These are phyloP conservation scores for Seriola aureovittata DNA, from an alignment of 2,113 vertebrate genomes.

Conservation along the genomic window DNA sequence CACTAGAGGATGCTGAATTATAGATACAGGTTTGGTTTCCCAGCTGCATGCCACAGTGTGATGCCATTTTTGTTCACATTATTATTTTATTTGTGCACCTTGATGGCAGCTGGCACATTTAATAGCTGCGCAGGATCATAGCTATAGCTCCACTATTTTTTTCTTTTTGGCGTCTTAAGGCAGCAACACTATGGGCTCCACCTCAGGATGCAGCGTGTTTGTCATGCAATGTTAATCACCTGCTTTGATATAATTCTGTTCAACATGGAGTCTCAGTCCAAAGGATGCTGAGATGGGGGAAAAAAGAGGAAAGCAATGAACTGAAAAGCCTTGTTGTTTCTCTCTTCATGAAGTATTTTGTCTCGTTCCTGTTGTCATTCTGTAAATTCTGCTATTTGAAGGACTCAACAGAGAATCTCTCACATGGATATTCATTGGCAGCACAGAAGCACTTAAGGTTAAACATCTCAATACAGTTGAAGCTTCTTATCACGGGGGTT, in stretches of 20 bases:
- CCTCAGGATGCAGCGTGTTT: conserved; percentile 37
- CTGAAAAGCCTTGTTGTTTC: conserved; percentile 13
- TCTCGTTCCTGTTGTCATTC: conserved; percentile 8
- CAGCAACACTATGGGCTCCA: not conserved
- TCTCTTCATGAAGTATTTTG: conserved; percentile 10
- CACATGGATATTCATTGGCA: conserved; percentile 4
- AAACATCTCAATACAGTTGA: conserved; percentile 47
- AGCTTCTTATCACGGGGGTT: conserved; percentile 47
- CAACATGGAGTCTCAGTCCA: conserved; percentile 1
- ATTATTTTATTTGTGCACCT: conserved; percentile 19
- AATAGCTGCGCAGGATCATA: not conserved
- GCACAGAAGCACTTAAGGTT: conserved; percentile 27
- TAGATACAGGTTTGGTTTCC: not conserved
- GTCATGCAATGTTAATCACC: conserved; percentile 56
- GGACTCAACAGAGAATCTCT: conserved; percentile 6
- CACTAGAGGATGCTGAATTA: conserved; percentile 11
- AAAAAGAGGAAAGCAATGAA: not conserved
- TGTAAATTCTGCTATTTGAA: not conserved
- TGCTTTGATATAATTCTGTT: conserved; percentile 61
- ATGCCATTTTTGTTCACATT: conserved; percentile 25
- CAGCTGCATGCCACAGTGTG: not conserved
- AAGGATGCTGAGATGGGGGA: not conserved
- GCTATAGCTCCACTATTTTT: not conserved
- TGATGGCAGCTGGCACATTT: conserved; percentile 10
- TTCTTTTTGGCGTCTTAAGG: not conserved